A percentile compares a stretch with the other conserved stretches of the same genome.
These are phyloP conservation scores for Proteles cristata DNA, from an alignment of 2,113 vertebrate genomes.

Conservation along the genomic window DNA sequence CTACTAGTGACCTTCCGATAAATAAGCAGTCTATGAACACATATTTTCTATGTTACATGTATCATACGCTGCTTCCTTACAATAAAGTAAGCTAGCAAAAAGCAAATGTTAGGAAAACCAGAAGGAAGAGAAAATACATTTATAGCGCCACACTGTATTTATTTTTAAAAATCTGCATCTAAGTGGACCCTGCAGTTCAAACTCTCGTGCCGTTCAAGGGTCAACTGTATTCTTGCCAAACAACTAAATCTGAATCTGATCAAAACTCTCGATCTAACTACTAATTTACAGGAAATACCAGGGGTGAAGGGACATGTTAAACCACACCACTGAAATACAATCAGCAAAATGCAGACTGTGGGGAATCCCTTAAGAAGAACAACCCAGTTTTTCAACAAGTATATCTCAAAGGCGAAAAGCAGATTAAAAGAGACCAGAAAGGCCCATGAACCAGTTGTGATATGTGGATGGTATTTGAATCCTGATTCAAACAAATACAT, in stretches of 20 bases:
- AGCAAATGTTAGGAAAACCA: background rate
- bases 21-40: background rate
- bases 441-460: background rate
- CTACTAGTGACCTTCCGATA: background rate
- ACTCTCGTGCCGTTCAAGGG: background rate
- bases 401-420: background rate
- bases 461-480: background rate
- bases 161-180: background rate
- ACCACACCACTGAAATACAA: background rate
- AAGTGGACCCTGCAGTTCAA: background rate
- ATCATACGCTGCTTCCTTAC: background rate
- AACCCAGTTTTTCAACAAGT: background rate
- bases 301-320: background rate
- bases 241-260: background rate
- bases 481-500: background rate
- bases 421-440: background rate
- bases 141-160: background rate
- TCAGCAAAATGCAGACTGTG: background rate
- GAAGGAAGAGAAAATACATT: background rate
- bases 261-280: slow-evolving; percentile 17
- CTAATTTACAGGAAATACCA: slow-evolving; percentile 37
- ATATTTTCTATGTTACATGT: background rate
- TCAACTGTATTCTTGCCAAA: background rate
- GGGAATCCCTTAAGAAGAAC: slow-evolving; percentile 14
- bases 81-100: background rate